Conservation (phyloP, 2,113 vertebrate species). For the Centropus unirufus region DNA sequence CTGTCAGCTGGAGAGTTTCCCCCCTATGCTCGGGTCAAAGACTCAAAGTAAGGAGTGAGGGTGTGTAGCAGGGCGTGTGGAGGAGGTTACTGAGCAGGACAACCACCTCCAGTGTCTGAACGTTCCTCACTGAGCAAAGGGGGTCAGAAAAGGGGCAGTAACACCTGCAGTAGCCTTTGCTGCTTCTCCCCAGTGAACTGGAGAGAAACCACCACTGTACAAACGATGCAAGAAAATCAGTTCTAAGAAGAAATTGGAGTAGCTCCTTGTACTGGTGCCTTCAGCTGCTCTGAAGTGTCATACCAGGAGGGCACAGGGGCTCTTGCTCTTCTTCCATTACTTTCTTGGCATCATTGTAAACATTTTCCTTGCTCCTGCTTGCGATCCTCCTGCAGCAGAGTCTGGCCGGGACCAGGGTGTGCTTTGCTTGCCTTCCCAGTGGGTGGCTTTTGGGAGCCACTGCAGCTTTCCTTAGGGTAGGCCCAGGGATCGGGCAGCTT, state of each 20-base stretch:
- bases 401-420: neutral
- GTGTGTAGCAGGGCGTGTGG: neutral
- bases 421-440: neutral
- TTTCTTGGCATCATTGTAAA: neutral
- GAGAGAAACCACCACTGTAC: neutral
- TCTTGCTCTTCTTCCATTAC: neutral
- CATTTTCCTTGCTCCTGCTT: fast-evolving
- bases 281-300: neutral
- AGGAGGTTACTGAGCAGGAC: neutral
- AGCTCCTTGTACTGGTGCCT: neutral
- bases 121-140: neutral
- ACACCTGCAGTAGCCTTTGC: neutral
- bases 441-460: neutral
- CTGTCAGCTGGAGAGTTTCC: neutral
- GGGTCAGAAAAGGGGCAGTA: neutral
- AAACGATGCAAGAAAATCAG: neutral
- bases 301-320: neutral
- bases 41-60: neutral
- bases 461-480: neutral
- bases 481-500: neutral
- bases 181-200: neutral
- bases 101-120: neutral
- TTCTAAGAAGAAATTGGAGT: neutral
- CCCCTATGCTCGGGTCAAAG: neutral
- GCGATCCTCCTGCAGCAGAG: neutral